These are phyloP conservation scores for Pitta sordida DNA, from an alignment of 2,113 vertebrate species.

Conservation along the genomic window DNA sequence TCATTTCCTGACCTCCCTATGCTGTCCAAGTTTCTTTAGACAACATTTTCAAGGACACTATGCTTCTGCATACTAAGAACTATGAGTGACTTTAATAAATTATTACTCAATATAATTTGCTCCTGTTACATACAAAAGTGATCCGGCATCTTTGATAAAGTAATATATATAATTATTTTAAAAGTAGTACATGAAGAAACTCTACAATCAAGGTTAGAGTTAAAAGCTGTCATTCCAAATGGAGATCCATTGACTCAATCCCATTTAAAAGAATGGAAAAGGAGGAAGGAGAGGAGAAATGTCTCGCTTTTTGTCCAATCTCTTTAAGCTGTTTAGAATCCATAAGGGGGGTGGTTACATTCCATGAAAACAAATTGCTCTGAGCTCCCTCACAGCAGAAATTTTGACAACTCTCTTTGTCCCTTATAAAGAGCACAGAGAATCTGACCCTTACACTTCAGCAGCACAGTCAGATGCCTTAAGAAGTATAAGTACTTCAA, in stretches of 20 bases:
- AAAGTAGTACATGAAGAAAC: background rate
- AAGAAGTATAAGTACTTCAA: background rate
- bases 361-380: background rate
- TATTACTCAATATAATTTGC: background rate
- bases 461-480: background rate
- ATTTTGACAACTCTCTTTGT: background rate
- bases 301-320: background rate
- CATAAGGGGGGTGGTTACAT: background rate
- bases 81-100: background rate
- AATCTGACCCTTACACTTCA: background rate
- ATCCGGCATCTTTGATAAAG: background rate
- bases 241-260: background rate
- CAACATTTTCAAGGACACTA: background rate
- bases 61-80: background rate
- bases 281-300: background rate
- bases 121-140: background rate
- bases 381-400: background rate
- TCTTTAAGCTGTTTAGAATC: background rate
- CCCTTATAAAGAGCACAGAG: background rate
- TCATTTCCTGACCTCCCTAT: background rate
- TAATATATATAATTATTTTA: background rate
- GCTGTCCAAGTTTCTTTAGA: background rate
- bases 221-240: background rate
- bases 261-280: background rate
- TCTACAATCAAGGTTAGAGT: background rate